A percentile compares a stretch with the other conserved stretches of the same genome.
Conservation (phyloP, 2,113 vertebrate species). For the Bujurquina vittata region DNA sequence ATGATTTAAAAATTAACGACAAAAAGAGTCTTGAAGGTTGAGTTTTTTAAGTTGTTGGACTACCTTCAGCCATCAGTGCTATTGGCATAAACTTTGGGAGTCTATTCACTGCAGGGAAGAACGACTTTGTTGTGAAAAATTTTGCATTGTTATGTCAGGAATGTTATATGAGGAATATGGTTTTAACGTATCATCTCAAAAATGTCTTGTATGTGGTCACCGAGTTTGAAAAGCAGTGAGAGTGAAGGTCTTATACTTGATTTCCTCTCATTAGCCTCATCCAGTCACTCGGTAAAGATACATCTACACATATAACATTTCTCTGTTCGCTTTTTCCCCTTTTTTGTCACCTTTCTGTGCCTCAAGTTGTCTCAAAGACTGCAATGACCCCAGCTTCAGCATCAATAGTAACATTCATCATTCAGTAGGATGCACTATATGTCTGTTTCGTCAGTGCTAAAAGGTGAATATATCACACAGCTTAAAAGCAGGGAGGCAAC, state of each 20-base stretch:
- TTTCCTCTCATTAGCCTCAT: neutral
- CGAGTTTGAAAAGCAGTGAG: neutral
- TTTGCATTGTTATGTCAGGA: neutral
- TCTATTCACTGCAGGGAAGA: neutral
- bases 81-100: neutral
- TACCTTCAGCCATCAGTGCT: neutral
- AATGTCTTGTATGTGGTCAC: neutral
- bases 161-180: neutral
- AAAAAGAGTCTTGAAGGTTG: neutral
- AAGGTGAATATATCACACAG: conserved; percentile 65
- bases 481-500: conserved; percentile 55
- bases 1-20: too few species aligned
- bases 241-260: neutral
- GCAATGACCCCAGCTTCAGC: conserved; percentile 22
- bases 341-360: neutral
- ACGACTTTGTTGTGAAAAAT: neutral
- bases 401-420: conserved; percentile 28
- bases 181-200: neutral
- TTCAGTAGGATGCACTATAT: conserved; percentile 7
- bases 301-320: neutral
- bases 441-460: conserved; percentile 37
- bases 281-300: neutral
- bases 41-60: neutral
- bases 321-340: neutral
- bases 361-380: neutral